Evolutionary conservation across 2,113 vertebrate species (phyloP), one percentile per base, ranked within the genome.

Genomic region (Odocoileus virginianus): DNA sequence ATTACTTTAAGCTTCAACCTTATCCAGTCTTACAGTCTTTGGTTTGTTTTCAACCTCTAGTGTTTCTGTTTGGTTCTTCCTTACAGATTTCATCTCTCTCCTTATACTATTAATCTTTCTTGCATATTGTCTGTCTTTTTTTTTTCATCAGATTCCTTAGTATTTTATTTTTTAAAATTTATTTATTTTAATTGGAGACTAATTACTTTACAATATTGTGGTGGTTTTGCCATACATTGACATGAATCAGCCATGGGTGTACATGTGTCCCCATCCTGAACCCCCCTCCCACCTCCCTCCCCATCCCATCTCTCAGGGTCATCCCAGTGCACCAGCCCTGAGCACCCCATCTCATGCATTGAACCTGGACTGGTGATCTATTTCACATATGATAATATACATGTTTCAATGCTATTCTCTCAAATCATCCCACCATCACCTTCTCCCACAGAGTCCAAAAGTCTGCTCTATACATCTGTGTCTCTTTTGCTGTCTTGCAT

Each of bases 291-390:
- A 64, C 30, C 7, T 64, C 3, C 30, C 60, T 64, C 30, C 28
- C 14, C 60, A 33, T 61, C 28, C 60, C 6, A 61, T 33, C 60
- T 14, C 60, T 0, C 60, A 33, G 14, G 14, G 30, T 61, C 30
- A 61, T 61, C 28, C 60, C 30, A 33, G 60, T 33, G 60, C 30
- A 61, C 60, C 30, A 7, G 14, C 6, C 28, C 60, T 33, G 60
- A 64, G 60, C 12, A 0, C 60, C 60, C 14, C 7, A 5, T 7
- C 28, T 61, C 60, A 61, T 30, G 13, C 28, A 15, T 61, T 2
- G 0, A 61, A 61, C 13, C 60, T 61, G 60, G 60, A 61, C 60
- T 64, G 3, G 30, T 6, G 0, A 64, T 33, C 60, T 55, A 0
- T 64, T 64, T 64, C 14, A 64, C 14, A 7, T 16, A 61, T 64